Conservation (phyloP, 1,140 invertebrate species). For the Brachystomella parvula region DNA sequence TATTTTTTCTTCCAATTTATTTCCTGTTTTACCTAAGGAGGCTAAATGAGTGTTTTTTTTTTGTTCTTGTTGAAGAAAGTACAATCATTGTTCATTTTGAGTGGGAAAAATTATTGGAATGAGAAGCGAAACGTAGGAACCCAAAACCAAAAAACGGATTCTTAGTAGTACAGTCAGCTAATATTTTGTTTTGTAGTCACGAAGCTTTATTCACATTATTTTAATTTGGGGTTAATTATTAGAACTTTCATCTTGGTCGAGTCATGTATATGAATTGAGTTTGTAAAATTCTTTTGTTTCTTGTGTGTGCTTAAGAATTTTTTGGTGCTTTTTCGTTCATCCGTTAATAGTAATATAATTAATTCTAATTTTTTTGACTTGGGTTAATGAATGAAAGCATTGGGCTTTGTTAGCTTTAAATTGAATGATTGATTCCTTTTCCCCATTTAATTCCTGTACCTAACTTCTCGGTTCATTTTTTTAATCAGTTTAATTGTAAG, state of each 20-base stretch:
- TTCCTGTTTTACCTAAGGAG: not conserved
- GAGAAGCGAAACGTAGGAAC: not conserved
- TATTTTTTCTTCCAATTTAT: not conserved
- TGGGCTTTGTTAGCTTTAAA: not conserved
- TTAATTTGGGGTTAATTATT: not conserved
- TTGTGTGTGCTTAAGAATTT: conserved; percentile 5
- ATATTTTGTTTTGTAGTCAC: not conserved
- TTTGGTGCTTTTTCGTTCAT: conserved; percentile 7
- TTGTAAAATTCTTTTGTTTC: not conserved
- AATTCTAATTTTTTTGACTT: not conserved
- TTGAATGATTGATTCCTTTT: not conserved
- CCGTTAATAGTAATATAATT: not conserved
- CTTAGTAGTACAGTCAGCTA: not conserved
- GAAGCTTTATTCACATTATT: not conserved
- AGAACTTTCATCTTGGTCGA: not conserved
- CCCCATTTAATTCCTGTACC: not conserved
- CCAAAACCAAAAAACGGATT: not conserved
- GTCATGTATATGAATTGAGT: not conserved
- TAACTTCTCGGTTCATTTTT: not conserved
- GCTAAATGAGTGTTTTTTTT: not conserved
- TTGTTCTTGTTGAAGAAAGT: not conserved
- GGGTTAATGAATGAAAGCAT: not conserved
- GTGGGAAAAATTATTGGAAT: not conserved
- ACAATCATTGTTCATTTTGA: not conserved
- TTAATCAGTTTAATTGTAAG: not conserved